Base-by-base conservation (phyloP, 2,113 vertebrate species). In the Probosciger aterrimus region DNA sequence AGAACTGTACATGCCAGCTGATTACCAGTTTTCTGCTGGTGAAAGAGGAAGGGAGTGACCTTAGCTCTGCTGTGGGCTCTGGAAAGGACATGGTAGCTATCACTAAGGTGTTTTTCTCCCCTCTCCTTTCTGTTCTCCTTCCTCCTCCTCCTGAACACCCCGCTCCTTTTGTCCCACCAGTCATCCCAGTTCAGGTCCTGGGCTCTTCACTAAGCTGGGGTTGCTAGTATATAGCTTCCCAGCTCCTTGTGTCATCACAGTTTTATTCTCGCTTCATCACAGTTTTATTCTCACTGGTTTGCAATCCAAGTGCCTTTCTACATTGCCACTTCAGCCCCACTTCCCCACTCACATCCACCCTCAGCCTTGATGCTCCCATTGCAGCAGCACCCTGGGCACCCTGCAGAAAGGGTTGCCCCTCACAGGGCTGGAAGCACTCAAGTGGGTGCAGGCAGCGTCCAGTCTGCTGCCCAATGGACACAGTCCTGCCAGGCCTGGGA, bases 321-420 rank as follows among this genome's bases (percentile, higher is more conserved):
- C n/a, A 28, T 47, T 12, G 24, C 50, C 50, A 52, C 37, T 30
- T 67, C 39, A 78, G 64, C 73, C 49, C 19, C 19, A 4, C 18
- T 60, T 31, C 39, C 44, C 37, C 53, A 44, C 50, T 75, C 65
- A 27, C 8, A 39, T 5, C 22, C 57, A 35, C 14, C 8, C n/a
- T 6, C 59, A 53, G 5, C 53, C 64, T 9, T 2, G 10, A 43
- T 41, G 11, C 22, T 39, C 18, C 11, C 6, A 3, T 5, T 1
- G 4, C 49, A 30, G 57, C 17, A 9, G 49, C 71, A 88, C 52
- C 47, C 68, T 5, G 33, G 35, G 37, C 6, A 14, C 49, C 35
- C 35, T 5, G 73, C 9, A 44, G 50, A 46, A 8, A 12, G 28
- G 0, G 3, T 44, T 57, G 30, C 18, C 46, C 35, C 62, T 41